A percentile compares a stretch with the other conserved stretches of the same genome.
These are phyloP conservation scores for Spizaetus ornatus DNA, from an alignment of 2,113 vertebrate genomes.

Conservation along the genomic window DNA sequence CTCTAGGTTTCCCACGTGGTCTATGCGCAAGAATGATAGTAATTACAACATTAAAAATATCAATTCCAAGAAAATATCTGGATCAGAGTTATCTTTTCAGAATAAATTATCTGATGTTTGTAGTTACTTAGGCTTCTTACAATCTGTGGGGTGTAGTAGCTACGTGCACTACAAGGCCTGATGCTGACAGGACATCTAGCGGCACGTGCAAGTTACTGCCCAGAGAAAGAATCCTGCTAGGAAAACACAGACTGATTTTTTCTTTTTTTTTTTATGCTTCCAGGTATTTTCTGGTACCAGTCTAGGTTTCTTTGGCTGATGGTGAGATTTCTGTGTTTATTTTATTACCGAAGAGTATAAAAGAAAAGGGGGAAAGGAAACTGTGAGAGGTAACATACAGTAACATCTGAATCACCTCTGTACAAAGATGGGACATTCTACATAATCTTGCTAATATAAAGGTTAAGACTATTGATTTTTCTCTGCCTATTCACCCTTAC, in stretches of 20 bases:
- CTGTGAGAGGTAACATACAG: neutral
- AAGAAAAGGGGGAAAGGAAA: neutral
- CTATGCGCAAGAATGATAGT: neutral
- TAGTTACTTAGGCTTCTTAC: fast-evolving
- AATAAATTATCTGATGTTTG: neutral
- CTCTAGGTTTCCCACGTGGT: neutral
- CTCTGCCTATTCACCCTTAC: neutral
- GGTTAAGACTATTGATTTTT: neutral
- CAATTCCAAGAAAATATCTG: neutral
- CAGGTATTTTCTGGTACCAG: neutral
- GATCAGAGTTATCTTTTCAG: neutral
- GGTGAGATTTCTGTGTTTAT: neutral
- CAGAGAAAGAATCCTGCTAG: neutral
- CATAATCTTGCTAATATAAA: neutral
- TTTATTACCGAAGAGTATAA: neutral
- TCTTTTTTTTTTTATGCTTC: neutral
- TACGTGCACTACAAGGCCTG: neutral
- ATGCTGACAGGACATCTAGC: conserved; percentile 55
- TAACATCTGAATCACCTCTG: neutral
- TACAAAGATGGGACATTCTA: neutral
- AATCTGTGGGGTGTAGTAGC: fast-evolving
- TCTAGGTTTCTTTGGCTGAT: neutral
- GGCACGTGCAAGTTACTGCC: neutral
- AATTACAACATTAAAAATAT: neutral
- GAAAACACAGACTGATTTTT: neutral